Evolutionary conservation across 2,797 vertebrate genomes (phyloP).

Genomic region (Smutsia gigantea): DNA sequence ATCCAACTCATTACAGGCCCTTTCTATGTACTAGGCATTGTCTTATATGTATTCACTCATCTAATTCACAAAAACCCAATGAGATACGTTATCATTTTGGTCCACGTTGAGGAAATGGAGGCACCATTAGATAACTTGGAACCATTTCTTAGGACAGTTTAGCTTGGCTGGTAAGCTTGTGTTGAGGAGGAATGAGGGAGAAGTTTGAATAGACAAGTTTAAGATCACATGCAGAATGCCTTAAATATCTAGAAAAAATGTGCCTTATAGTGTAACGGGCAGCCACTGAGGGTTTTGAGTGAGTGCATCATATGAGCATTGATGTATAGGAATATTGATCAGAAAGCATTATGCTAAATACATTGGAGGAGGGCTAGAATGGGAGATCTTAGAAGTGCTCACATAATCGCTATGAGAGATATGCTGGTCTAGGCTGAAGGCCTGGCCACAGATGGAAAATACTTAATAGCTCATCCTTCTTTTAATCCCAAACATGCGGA

Average conservation of each 20-base stretch:
- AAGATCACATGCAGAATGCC: not conserved
- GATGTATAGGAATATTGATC: not conserved
- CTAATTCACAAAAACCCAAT: not conserved
- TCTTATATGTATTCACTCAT: not conserved
- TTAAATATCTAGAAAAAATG: not conserved
- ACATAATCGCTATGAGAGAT: not conserved
- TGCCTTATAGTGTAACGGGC: not conserved
- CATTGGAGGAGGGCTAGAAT: not conserved
- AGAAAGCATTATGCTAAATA: not conserved
- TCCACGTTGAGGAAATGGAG: not conserved
- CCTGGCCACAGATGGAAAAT: not conserved
- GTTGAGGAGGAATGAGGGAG: not conserved
- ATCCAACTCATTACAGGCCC: not conserved
- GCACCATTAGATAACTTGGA: not conserved
- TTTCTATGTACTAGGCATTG: not conserved
- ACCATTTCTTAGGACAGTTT: not conserved
- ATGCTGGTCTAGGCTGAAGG: not conserved
- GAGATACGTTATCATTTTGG: not conserved
- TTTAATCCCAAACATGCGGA: not conserved
- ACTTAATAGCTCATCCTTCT: not conserved
- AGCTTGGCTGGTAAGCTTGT: not conserved
- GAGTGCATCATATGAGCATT: not conserved
- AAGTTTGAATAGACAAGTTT: not conserved
- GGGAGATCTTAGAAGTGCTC: not conserved
- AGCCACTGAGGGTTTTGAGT: not conserved